A percentile compares a stretch with the other conserved stretches of the same genome.
Evolutionary conservation across 2,113 vertebrate genomes (phyloP).

Genomic region (Vulpes ferrilata): DNA sequence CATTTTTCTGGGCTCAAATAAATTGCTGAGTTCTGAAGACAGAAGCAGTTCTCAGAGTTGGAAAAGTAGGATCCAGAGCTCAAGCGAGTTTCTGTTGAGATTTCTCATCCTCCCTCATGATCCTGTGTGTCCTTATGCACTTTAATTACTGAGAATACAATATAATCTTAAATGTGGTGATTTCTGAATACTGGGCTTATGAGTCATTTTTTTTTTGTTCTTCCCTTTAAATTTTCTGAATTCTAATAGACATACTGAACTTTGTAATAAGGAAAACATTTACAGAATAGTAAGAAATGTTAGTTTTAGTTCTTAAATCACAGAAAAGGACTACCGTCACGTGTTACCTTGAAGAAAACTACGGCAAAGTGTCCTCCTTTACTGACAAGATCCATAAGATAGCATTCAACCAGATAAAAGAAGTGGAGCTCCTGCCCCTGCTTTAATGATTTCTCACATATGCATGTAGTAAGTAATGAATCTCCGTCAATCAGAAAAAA

Average conservation of each 20-base stretch:
- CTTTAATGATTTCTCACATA: slow-evolving; percentile 63
- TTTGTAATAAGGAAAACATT: background rate
- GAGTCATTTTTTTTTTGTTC: background rate
- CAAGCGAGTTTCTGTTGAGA: fast-evolving
- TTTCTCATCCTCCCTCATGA: background rate
- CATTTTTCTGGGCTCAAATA: background rate
- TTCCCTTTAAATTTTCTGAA: background rate
- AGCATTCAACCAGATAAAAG: slow-evolving; percentile 82
- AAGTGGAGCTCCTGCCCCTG: slow-evolving; percentile 82
- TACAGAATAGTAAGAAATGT: background rate
- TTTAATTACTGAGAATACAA: background rate
- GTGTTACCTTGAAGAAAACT: slow-evolving; percentile 86
- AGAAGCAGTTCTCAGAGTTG: background rate
- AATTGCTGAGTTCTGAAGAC: background rate
- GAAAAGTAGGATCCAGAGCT: background rate
- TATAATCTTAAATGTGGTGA: background rate
- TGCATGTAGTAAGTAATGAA: slow-evolving; percentile 79
- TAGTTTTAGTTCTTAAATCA: background rate
- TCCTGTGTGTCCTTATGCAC: background rate
- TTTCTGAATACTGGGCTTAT: background rate
- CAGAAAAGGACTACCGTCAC: background rate
- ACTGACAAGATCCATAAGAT: slow-evolving; percentile 79
- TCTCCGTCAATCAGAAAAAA: slow-evolving; percentile 87
- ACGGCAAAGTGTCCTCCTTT: slow-evolving; percentile 85
- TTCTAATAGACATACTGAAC: background rate